A percentile compares a stretch with the other conserved stretches of the same genome.
Conservation (phyloP, 2,888 invertebrate genomes). For the Margaritifera margaritifera region DNA sequence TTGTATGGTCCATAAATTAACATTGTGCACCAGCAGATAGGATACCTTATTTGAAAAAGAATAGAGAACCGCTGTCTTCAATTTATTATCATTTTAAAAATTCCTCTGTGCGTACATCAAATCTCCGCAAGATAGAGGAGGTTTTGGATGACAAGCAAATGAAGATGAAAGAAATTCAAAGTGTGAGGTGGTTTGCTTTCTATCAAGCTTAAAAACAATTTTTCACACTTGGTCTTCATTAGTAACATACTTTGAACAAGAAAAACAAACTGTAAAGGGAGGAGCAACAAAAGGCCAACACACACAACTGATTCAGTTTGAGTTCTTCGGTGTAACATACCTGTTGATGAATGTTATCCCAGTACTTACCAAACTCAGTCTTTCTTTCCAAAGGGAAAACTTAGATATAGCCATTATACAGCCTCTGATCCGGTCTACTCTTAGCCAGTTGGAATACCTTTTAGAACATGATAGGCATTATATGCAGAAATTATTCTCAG, state of each 20-base stretch:
- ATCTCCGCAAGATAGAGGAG: constrained; percentile 5
- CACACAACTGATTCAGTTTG: constrained; percentile 7
- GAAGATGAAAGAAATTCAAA: constrained; percentile 13
- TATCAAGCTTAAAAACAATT: constrained; percentile 6
- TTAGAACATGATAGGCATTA: constrained; percentile 7
- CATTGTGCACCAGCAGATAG: constrained; percentile 13
- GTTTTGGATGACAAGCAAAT: constrained; percentile 9
- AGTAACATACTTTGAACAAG: too few species aligned
- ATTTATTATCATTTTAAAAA: constrained; percentile 15
- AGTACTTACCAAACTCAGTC: constrained; percentile 16
- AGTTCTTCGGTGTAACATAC: constrained; percentile 3
- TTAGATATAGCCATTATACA: constrained; percentile 7
- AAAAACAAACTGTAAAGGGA: constrained; percentile 14
- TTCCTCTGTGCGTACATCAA: constrained; percentile 12
- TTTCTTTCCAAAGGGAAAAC: constrained; percentile 8
- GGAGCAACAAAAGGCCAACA: too few species aligned
- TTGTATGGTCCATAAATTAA: constrained; percentile 14
- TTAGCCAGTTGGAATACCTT: constrained; percentile 3
- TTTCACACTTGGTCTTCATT: constrained; percentile 16
- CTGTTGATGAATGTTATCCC: constrained; percentile 9
- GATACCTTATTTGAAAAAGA: constrained; percentile 12
- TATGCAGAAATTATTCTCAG: constrained; percentile 1
- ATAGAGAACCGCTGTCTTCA: constrained; percentile 5
- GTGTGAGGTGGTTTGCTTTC: constrained; percentile 15
- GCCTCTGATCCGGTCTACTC: constrained; percentile 7